phyloP scores from a whole-genome alignment of 2,888 invertebrate genomes.

The Caenorhabditis japonica region DNA sequence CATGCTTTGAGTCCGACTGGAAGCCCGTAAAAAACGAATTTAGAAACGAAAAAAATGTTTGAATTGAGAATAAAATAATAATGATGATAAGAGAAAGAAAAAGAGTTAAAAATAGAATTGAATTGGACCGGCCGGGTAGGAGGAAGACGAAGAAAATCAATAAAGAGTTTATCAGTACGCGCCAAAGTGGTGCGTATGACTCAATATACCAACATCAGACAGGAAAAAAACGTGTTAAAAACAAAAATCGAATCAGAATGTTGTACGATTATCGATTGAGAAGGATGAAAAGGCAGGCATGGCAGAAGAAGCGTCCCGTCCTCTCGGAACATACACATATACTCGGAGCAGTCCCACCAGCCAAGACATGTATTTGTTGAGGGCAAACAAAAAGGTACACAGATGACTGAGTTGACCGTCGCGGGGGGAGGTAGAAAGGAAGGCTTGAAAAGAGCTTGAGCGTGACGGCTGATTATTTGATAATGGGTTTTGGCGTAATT shows the following conservation, averaged over 20 bases:
- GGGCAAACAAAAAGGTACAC: slow-evolving; percentile 48
- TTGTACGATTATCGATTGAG: slow-evolving; percentile 50
- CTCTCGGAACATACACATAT: slow-evolving; percentile 24
- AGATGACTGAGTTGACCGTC: slow-evolving; percentile 27
- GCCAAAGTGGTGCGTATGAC: slow-evolving; percentile 13
- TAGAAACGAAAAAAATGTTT: slow-evolving; percentile 6
- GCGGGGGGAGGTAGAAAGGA: neutral
- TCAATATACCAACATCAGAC: slow-evolving; percentile 13
- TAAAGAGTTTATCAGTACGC: neutral
- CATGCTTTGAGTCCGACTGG: too few species aligned
- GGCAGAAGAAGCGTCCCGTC: slow-evolving; percentile 24
- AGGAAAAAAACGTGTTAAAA: slow-evolving; percentile 6
- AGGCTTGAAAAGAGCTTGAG: slow-evolving; percentile 6
- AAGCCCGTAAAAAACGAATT: too few species aligned
- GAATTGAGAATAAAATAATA: neutral
- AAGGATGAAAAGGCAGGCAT: neutral
- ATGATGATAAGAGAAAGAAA: slow-evolving; percentile 1
- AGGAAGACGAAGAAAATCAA: slow-evolving; percentile 1
- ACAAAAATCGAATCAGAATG: neutral
- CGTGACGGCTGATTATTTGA: neutral
- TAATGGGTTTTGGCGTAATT: neutral
- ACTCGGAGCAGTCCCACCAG: slow-evolving; percentile 7
- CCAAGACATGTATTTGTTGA: slow-evolving; percentile 41
- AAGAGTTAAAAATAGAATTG: neutral
- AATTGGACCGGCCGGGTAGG: neutral